Conservation (phyloP, 2,113 vertebrate genomes). For the Fulmarus glacialis region DNA sequence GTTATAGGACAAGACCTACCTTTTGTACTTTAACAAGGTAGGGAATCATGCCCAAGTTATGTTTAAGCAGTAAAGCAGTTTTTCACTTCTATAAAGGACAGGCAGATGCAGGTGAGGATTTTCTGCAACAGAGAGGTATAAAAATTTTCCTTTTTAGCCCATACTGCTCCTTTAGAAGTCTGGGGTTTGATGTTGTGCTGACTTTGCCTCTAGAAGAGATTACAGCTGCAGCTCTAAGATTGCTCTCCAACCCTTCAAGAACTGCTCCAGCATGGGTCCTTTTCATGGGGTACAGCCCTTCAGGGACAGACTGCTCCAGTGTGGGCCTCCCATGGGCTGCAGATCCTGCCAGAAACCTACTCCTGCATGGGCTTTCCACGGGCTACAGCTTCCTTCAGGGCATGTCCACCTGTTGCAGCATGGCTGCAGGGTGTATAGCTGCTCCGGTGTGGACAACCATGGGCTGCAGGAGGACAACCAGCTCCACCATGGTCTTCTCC, state of each 20-base stretch:
- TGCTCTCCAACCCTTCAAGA: background rate
- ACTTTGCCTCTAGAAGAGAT: background rate
- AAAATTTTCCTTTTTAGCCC: background rate
- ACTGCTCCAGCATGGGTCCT: background rate
- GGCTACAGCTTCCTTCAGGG: background rate
- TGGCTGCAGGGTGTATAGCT: background rate
- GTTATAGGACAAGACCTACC: background rate
- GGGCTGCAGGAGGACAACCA: background rate
- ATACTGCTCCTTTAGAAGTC: background rate
- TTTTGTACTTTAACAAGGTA: background rate
- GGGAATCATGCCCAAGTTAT: background rate
- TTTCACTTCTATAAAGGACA: background rate
- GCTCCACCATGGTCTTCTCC: background rate
- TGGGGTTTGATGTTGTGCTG: background rate
- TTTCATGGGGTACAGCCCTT: background rate
- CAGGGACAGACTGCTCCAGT: background rate
- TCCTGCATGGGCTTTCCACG: background rate
- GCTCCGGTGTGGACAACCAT: accelerated
- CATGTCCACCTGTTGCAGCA: background rate
- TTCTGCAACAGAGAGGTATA: background rate
- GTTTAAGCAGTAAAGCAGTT: background rate
- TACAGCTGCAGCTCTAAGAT: background rate
- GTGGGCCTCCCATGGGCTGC: background rate
- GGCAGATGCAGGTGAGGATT: background rate
- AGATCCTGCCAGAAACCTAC: background rate